A percentile compares a stretch with the other conserved stretches of the same genome.
phyloP scores from a whole-genome alignment of 2,797 vertebrate species.

The Hippoglossus hippoglossus region DNA sequence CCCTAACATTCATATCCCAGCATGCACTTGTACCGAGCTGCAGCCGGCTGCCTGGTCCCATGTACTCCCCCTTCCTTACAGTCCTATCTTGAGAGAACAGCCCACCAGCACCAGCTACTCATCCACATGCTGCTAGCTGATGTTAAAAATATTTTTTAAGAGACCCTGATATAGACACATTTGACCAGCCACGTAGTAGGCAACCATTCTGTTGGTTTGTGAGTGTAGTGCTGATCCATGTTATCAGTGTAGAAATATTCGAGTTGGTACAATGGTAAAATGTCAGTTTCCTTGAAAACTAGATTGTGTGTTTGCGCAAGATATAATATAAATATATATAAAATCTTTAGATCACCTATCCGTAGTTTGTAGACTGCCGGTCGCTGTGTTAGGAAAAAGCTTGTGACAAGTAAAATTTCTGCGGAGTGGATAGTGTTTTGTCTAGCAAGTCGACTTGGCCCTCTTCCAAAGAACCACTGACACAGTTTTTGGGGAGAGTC shows the following conservation, averaged over 20 bases:
- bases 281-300: not conserved
- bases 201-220: not conserved
- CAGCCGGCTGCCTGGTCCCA: conserved; percentile 7
- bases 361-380: not conserved
- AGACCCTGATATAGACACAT: not conserved
- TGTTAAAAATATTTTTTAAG: not conserved
- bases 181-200: not conserved
- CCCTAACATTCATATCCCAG: conserved; percentile 41
- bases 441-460: conserved; percentile 41
- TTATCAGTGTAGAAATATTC: not conserved
- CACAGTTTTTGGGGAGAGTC: conserved; percentile 23
- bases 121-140: not conserved
- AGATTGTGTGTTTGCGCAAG: not conserved
- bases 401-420: not conserved
- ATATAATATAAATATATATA: too few species aligned
- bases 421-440: conserved; percentile 29
- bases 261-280: not conserved
- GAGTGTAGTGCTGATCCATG: not conserved
- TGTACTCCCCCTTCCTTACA: conserved; percentile 2
- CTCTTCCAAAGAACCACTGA: conserved; percentile 54
- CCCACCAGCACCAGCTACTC: not conserved
- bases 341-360: not conserved
- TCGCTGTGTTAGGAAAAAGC: not conserved
- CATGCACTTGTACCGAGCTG: conserved; percentile 32
- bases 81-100: not conserved